Percentiles rank a stretch among this genome's conserved stretches.
Conservation (phyloP, 37 sponge, comb jelly and placozoan genomes). For the Spongilla lacustris region DNA sequence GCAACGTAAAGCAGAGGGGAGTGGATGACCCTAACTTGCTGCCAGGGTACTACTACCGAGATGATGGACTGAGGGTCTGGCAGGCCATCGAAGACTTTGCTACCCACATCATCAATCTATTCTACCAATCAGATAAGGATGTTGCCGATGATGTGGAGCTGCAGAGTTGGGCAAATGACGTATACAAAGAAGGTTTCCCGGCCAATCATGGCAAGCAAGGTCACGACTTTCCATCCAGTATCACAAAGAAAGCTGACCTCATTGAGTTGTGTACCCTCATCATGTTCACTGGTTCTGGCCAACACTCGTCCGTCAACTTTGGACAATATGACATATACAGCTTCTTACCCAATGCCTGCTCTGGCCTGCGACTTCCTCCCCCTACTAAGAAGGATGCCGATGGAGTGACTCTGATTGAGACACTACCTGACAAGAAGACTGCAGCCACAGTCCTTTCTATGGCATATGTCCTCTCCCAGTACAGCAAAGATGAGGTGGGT, state of each 20-base stretch:
- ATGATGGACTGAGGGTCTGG: constrained; percentile 74
- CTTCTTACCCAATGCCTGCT: constrained; percentile 80
- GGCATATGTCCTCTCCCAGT: constrained; percentile 19
- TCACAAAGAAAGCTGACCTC: constrained; percentile 42
- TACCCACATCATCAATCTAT: constrained; percentile 24
- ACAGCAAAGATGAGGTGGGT: constrained; percentile 52
- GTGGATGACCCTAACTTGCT: constrained; percentile 56
- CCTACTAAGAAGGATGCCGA: constrained; percentile 57
- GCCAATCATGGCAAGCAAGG: constrained; percentile 21
- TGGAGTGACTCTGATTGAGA: constrained; percentile 25
- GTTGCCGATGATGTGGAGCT: constrained; percentile 50
- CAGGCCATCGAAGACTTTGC: constrained; percentile 52
- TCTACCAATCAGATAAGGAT: constrained; percentile 54
- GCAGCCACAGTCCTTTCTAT: neutral
- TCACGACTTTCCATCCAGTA: constrained; percentile 48
- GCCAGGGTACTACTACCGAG: constrained; percentile 81
- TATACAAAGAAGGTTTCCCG: constrained; percentile 43
- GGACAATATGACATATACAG: constrained; percentile 72
- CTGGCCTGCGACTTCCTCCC: constrained; percentile 39
- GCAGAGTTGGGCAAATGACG: constrained; percentile 47
- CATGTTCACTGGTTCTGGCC: constrained; percentile 69
- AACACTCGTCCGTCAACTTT: constrained; percentile 75
- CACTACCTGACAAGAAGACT: constrained; percentile 45
- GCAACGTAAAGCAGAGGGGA: constrained; percentile 46
- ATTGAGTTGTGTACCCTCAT: constrained; percentile 63